Evolutionary conservation across 2,113 vertebrate genomes (phyloP), one percentile per base, ranked within the genome.

Genomic region (Prunella fulvescens): DNA sequence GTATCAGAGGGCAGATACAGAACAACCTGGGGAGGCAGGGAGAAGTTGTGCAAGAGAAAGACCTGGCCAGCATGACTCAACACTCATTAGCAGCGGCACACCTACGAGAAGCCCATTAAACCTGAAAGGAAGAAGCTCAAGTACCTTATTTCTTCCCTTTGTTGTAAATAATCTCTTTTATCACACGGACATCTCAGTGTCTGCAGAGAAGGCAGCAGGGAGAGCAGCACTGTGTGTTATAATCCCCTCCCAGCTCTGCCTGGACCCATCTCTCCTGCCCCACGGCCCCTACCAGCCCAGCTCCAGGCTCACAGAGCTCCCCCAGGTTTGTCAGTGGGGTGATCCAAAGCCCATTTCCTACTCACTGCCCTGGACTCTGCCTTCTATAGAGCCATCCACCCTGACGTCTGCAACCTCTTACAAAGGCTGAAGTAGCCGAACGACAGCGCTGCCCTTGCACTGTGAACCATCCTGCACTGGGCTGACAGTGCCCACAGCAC

Each of bases 11-110:
- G 82, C 90, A 96, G 88, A 86, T 78, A 95, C 45, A 71, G 64
- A 95, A 37, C 74, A 90, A 33, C 74, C 33, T 37, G 26, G 71
- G 67, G 51, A 95, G 54, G 71, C 85, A 74, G 85, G 77, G 82
- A 84, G 65, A 89, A 61, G 54, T 93, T 97, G 82, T 86, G 92
- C 88, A 96, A 96, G 86, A 90, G 56, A 92, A 93, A 92, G 92
- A 80, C 67, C 72, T 86, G 94, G 65, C 92, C 90, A 81, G 60
- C 40, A 12, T 97, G 96, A 96, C 86, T 97, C 94, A 95, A 94
- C 31, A 3, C 56, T 90, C 82, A 67, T 90, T 92, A 95, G 64
- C 60, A 47, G 94, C 20, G 92, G 42, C 96, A 96, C 96, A 86
- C 96, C 95, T 96, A 93, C 5, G 2, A 88, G 72, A 91, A 92